Conservation (phyloP, 2,797 vertebrate genomes). For the Melanotaenia trifasciata region DNA sequence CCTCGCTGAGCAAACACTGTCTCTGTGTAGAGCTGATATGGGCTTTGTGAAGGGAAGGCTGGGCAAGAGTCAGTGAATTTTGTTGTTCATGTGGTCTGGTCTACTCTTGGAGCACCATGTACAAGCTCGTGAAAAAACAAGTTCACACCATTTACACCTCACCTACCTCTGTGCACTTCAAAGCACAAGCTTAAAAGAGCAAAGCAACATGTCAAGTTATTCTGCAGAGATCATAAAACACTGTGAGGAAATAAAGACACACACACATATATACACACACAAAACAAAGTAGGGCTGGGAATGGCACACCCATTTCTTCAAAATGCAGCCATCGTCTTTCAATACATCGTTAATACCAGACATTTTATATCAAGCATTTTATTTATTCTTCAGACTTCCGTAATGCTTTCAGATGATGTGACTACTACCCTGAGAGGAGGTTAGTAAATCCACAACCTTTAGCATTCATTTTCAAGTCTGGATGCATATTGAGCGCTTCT, state of each 20-base stretch:
- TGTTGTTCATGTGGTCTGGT: conserved; percentile 40
- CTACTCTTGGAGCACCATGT: conserved; percentile 18
- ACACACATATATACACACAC: conserved; percentile 12
- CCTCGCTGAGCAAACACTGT: conserved; percentile 74
- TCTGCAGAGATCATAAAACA: conserved; percentile 55
- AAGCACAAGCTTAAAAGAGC: conserved; percentile 20
- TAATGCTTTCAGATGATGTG: conserved; percentile 82
- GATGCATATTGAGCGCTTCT: conserved; percentile 73
- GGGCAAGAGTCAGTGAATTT: conserved; percentile 27
- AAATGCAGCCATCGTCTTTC: conserved; percentile 64
- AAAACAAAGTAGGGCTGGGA: conserved; percentile 63
- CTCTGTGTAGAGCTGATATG: conserved; percentile 70
- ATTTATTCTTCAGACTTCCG: conserved; percentile 77
- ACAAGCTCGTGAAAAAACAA: conserved; percentile 29
- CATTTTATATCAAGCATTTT: conserved; percentile 82
- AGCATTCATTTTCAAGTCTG: conserved; percentile 75
- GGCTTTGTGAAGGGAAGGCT: conserved; percentile 61
- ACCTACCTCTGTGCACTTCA: conserved; percentile 19
- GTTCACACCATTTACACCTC: conserved; percentile 27
- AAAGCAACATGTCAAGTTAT: conserved; percentile 31
- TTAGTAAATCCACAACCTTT: conserved; percentile 81
- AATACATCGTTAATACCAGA: conserved; percentile 77
- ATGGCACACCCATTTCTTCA: conserved; percentile 69
- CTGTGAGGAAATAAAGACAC: conserved; percentile 59
- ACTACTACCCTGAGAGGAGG: conserved; percentile 74